Evolutionary conservation across 2,888 invertebrate genomes (phyloP), one percentile per base, ranked within the genome.

Genomic region (Dinocampus coccinellae): DNA sequence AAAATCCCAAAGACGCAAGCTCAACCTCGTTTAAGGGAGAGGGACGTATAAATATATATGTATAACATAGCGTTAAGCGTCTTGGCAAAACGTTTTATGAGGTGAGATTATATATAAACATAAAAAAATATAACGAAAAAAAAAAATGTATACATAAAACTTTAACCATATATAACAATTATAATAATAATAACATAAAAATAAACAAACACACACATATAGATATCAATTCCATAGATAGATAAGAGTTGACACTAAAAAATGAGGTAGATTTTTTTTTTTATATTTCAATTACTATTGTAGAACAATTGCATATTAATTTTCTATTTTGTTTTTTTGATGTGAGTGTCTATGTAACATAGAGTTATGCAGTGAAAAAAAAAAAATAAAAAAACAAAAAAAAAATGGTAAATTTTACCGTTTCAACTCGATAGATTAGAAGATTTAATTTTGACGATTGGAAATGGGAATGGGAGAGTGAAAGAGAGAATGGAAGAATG

Each of bases 381-480:
- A 42, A 33, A 61, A 61, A 47, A 34, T 70, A 52, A 66, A 69
- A 55, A 64, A 62, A 73, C 52, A 16, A 68, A 69, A 67, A 75
- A 75, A 70, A 73, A 73, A 57, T 69, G 69, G 75, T 77, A 73
- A 75, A 70, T 78, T 80, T 77, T 75, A 79, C 77, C n/a, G 79
- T 81, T 78, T 78, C 78, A 73, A 78, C 79, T 73, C 76, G 79
- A 80, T 80, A 78, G 74, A 61, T 71, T 66, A 39, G 72, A 68
- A 79, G 78, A 80, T 79, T 76, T 73, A 72, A 78, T 77, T 73
- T 76, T 72, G 26, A 73, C 70, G 70, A 67, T 62, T 6, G 16
- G 16, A 16, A 47, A 16, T 16, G 42, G n/a, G 36, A 36, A 13
- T 7, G 36, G 13, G 36, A 9, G 36, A 36, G 36, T 36, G 4